These are phyloP conservation scores for Drosophila siamana DNA, from an alignment of 2,888 invertebrate species.

Conservation along the genomic window DNA sequence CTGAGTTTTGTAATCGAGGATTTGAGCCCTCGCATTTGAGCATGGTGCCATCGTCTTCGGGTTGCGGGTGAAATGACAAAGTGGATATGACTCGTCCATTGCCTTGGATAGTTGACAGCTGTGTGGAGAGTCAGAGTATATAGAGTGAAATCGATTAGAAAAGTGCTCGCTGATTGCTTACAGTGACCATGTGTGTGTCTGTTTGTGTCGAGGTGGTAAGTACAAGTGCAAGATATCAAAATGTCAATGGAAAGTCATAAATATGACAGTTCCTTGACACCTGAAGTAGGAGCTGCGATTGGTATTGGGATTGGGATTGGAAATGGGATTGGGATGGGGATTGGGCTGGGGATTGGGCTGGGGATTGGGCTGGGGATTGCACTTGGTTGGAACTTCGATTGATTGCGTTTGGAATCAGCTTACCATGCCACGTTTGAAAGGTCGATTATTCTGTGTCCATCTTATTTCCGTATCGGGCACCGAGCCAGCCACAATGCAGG, in stretches of 20 bases:
- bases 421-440: constrained; percentile 92
- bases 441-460: constrained; percentile 93
- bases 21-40: constrained; percentile 95
- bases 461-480: constrained; percentile 93
- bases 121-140: constrained; percentile 50
- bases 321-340: too few relatives aligned
- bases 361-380: constrained; percentile 12
- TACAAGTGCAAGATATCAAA: constrained; percentile 62
- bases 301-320: constrained; percentile 13
- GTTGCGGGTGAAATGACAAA: constrained; percentile 92
- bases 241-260: constrained; percentile 65
- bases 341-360: constrained; percentile 17
- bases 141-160: constrained; percentile 78
- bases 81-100: constrained; percentile 91
- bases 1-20: constrained; percentile 90
- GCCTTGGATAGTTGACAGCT: constrained; percentile 89
- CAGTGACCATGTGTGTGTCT: not conserved
- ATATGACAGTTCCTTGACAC: constrained; percentile 63
- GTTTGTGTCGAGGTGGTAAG: constrained; percentile 13
- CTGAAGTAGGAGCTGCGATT: constrained; percentile 18
- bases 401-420: constrained; percentile 70
- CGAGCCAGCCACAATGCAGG: constrained; percentile 93
- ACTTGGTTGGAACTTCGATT: constrained; percentile 4
- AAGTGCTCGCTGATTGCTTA: constrained; percentile 55
- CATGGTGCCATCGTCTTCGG: constrained; percentile 93